Base-by-base conservation (phyloP, 2,888 invertebrate genomes). In the Calliopum simillimum region DNA sequence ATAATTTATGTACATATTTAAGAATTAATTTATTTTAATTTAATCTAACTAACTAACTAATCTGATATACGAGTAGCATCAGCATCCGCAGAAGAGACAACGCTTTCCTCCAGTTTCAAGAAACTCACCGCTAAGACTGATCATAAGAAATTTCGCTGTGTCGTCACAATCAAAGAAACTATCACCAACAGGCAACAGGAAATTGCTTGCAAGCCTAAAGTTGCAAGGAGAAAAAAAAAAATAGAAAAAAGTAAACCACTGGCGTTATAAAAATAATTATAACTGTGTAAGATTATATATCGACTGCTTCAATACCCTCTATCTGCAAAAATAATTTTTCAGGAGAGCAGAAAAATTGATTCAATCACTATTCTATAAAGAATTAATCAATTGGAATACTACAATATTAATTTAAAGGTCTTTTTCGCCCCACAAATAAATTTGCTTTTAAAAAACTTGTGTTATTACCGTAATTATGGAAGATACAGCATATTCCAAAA, bases 41-140 rank as follows among this genome's bases (percentile, higher is more conserved):
- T 66, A 46, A 23, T 66, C 58, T 66, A 66, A 66, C 58, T 66
- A 74, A 77, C 82, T 81, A 82, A 79, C 82, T 83, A 82, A 80
- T 80, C 77, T 80, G 82, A 82, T 82, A 83, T 83, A 81, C 79
- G 78, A 80, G 80, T 76, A 77, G 74, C 76, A 73, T 74, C 66
- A 47, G 63, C 49, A 77, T 77, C 73, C 73, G 72, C 66, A 59
- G 67, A 46, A n/a, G 49, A 62, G 33, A 33, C 33, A 33, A 33
- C 23, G 44, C 65, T 23, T 19, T 14, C 6, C 44, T 16, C 1
- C 5, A n/a, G 25, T 5, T 3, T 43, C 23, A 21, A 46, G 14
- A 13, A 16, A 0, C 14, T 16, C 51, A 47, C 16, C n/a, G 19
- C 58, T 16, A 12, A 56, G n/a, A 25, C 56, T 13, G 46, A 66